Evolutionary conservation across 2,113 vertebrate genomes (phyloP), one percentile per base, ranked within the genome.

Genomic region (Corythaixoides concolor): DNA sequence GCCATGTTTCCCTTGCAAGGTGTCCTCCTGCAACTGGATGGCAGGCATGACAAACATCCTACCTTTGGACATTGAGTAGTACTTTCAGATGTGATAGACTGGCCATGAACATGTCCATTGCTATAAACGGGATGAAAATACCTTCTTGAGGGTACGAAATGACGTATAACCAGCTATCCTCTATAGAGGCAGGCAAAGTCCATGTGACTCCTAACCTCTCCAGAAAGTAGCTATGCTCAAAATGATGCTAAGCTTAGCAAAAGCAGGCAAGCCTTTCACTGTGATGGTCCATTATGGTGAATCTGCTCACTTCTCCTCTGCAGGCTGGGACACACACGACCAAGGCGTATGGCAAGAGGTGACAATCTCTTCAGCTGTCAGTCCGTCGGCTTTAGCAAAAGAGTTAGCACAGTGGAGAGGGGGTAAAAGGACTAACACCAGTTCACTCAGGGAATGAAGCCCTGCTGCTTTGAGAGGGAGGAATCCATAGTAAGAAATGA

Each of bases 301-400:
- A 64, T 37, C 58, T 82, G 27, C 32, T n/a, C 20, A 15, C 13
- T 64, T 56, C 69, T 64, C 6, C 33, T 45, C 28, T 20, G 14
- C 47, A 50, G 39, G 41, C 21, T 21, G 32, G 41, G 66, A 83
- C 74, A 72, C 10, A 24, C 32, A 56, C 60, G 56, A 30, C 15
- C 47, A 58, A 56, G 45, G 26, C 2, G 2, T 11, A 43, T 41
- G 0, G 0, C 30, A 80, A 60, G 41, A 73, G 23, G 37, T 55
- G 52, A 88, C 16, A 37, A 11, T 9, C 14, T 37, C 43, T 80
- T 58, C 75, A 69, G 75, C 47, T 43, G 28, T 56, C 80, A 81
- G 69, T 52, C 23, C 69, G 28, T 33, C 55, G 35, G 49, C 64
- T 81, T 70, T 17, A 86, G 47, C 18, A 50, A 56, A 79, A 32